phyloP scores from a whole-genome alignment of 2,888 invertebrate genomes.

The Rhingia rostrata region DNA sequence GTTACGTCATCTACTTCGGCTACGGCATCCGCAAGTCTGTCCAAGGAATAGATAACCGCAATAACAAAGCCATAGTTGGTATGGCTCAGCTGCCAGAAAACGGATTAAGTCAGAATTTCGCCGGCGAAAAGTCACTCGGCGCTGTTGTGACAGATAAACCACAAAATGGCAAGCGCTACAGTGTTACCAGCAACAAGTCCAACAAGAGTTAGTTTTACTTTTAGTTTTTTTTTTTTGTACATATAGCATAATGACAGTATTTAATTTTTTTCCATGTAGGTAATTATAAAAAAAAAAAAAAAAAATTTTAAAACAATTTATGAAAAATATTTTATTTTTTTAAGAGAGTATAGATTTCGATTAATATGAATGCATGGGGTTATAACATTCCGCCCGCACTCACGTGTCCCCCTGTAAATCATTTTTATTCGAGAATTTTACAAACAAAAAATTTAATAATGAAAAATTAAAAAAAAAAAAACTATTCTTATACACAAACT shows the following conservation, averaged over 20 bases:
- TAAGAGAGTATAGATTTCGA: slow-evolving; percentile 73
- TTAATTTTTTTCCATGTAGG: slow-evolving; percentile 14
- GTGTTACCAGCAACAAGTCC: slow-evolving; percentile 23
- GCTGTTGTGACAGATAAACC: slow-evolving; percentile 60
- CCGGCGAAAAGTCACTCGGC: slow-evolving; percentile 32
- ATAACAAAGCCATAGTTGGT: background rate
- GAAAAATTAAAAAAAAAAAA: slow-evolving; percentile 24
- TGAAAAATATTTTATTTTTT: slow-evolving; percentile 13
- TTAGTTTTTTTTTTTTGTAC: background rate
- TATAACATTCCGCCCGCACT: slow-evolving; percentile 34
- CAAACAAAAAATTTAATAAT: slow-evolving; percentile 38
- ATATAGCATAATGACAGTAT: slow-evolving; percentile 49
- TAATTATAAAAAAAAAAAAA: slow-evolving; percentile 5
- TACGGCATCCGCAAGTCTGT: slow-evolving; percentile 92
- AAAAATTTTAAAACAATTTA: background rate
- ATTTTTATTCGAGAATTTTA: slow-evolving; percentile 70
- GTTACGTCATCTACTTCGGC: slow-evolving; percentile 92
- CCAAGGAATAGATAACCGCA: slow-evolving; percentile 82
- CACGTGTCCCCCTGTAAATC: slow-evolving; percentile 45
- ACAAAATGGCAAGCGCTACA: slow-evolving; percentile 42
- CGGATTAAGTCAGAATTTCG: slow-evolving; percentile 9
- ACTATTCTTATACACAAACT: slow-evolving; percentile 9
- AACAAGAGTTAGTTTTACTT: slow-evolving; percentile 37
- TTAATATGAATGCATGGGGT: slow-evolving; percentile 58
- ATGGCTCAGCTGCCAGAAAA: slow-evolving; percentile 30